These are phyloP conservation scores for Peucedramus taeniatus DNA, from an alignment of 2,113 vertebrate genomes.

Conservation along the genomic window DNA sequence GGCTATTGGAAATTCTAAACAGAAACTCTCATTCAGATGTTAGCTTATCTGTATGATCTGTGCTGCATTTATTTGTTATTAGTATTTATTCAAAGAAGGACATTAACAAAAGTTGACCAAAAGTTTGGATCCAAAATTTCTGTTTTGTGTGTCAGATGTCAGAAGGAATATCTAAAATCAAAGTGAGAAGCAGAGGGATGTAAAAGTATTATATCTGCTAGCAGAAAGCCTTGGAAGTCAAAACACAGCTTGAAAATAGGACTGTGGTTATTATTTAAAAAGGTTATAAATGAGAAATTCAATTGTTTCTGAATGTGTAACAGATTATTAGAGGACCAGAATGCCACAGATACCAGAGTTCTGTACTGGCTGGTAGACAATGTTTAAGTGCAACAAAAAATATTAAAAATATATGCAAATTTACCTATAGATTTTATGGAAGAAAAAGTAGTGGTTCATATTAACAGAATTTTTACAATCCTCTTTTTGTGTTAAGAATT, in stretches of 20 bases:
- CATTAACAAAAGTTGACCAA: neutral
- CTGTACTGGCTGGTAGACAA: neutral
- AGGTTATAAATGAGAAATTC: neutral
- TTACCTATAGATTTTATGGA: neutral
- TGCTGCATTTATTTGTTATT: neutral
- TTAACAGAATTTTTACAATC: neutral
- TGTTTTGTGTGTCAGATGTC: neutral
- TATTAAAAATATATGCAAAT: neutral
- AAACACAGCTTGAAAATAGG: neutral
- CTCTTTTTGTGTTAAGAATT: neutral
- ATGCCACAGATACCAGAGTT: neutral
- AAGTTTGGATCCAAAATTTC: neutral
- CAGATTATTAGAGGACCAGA: neutral
- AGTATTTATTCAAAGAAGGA: neutral
- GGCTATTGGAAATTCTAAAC: neutral
- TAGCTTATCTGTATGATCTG: neutral
- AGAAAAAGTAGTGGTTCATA: neutral
- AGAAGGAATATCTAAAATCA: neutral
- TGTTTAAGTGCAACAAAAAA: neutral
- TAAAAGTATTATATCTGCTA: neutral
- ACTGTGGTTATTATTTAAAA: neutral
- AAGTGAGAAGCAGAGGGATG: neutral
- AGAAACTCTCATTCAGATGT: neutral
- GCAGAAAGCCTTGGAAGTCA: neutral
- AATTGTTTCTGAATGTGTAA: neutral